phyloP scores from a whole-genome alignment of 2,113 vertebrate genomes.

The Megaceryle maxima region DNA sequence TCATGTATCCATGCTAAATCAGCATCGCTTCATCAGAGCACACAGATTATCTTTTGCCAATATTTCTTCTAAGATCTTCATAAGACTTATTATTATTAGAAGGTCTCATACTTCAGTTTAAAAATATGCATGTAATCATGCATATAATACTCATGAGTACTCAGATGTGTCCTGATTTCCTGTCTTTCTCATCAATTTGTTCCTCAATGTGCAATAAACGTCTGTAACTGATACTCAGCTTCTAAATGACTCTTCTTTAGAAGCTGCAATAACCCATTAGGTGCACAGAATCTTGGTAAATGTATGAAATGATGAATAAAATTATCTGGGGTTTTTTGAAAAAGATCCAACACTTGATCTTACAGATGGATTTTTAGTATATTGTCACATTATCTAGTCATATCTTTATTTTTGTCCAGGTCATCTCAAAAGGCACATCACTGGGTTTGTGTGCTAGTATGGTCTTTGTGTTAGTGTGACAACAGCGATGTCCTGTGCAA shows the following conservation, averaged over 20 bases:
- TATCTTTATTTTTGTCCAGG: neutral
- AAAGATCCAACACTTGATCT: neutral
- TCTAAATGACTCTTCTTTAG: neutral
- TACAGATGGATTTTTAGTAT: neutral
- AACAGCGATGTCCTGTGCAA: neutral
- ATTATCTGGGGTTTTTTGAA: neutral
- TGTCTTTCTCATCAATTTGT: neutral
- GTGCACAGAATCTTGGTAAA: neutral
- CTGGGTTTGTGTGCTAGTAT: neutral
- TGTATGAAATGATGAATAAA: neutral
- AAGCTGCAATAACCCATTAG: neutral
- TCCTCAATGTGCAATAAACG: neutral
- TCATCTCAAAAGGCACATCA: neutral
- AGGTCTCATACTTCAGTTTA: conserved; percentile 26
- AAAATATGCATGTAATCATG: neutral
- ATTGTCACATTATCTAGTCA: neutral
- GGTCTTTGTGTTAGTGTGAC: neutral
- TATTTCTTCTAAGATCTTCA: neutral
- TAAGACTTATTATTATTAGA: neutral
- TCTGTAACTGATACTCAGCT: neutral
- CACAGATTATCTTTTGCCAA: neutral
- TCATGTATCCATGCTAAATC: conserved; percentile 36
- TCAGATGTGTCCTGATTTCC: neutral
- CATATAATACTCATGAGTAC: neutral
- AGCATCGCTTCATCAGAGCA: conserved; percentile 41